These are phyloP conservation scores for Megaustenia siamemsis DNA, from an alignment of 2,888 invertebrate species.

Conservation along the genomic window DNA sequence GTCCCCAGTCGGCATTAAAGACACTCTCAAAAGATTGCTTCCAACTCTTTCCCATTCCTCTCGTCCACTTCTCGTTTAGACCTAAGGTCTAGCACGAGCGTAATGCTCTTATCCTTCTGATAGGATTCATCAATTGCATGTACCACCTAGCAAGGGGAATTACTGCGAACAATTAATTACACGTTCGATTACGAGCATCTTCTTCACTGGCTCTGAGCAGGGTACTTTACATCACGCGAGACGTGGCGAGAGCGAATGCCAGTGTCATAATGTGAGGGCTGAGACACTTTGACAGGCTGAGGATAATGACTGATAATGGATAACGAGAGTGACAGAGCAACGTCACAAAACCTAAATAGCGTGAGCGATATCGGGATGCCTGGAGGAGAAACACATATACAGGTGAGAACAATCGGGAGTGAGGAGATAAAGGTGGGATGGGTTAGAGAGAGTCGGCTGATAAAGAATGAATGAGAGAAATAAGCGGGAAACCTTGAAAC, in stretches of 20 bases:
- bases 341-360: too few relatives aligned
- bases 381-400: too few relatives aligned
- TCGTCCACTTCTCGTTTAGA: neutral
- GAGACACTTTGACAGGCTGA: too few relatives aligned
- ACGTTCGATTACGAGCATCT: neutral
- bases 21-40: too few relatives aligned
- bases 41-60: neutral
- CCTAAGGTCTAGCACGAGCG: neutral
- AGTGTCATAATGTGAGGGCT: neutral
- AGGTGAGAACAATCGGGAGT: neutral
- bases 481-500: too few relatives aligned
- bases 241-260: neutral
- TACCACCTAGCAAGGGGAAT: neutral
- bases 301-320: too few relatives aligned
- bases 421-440: neutral
- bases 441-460: neutral
- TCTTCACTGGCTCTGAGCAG: neutral
- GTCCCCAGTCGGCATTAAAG: too few relatives aligned
- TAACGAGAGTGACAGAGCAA: too few relatives aligned
- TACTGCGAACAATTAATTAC: neutral
- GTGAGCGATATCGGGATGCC: too few relatives aligned
- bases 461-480: neutral
- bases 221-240: neutral
- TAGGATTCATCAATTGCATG: conserved; percentile 6
- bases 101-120: neutral